These are phyloP conservation scores for Drosophila sproati DNA, from an alignment of 1,140 invertebrate genomes.

Conservation along the genomic window DNA sequence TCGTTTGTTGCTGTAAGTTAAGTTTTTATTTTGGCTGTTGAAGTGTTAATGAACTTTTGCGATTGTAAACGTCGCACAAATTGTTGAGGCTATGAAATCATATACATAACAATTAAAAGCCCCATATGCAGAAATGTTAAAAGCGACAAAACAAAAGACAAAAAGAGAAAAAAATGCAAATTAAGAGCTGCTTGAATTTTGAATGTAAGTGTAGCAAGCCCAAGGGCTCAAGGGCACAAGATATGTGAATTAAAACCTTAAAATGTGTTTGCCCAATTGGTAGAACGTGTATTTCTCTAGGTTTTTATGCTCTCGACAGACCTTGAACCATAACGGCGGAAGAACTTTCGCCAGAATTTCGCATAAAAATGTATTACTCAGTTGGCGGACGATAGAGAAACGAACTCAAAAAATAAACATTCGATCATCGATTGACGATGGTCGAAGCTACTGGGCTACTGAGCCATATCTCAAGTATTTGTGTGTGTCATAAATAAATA, in stretches of 20 bases:
- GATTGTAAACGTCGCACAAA: slow-evolving; percentile 60
- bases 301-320: not conserved
- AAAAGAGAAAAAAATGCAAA: slow-evolving; percentile 11
- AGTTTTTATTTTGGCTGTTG: slow-evolving; percentile 9
- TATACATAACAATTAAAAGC: slow-evolving; percentile 41
- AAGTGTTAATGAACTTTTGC: slow-evolving; percentile 77
- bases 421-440: slow-evolving; percentile 14
- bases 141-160: slow-evolving; percentile 15
- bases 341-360: slow-evolving; percentile 4
- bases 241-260: slow-evolving; percentile 6
- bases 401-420: slow-evolving; percentile 30
- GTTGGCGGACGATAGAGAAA: slow-evolving; percentile 6
- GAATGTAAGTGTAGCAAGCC: slow-evolving; percentile 12
- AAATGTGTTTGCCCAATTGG: slow-evolving; percentile 36
- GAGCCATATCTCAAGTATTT: slow-evolving; percentile 1
- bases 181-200: slow-evolving; percentile 7
- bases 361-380: slow-evolving; percentile 29
- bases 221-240: slow-evolving; percentile 25
- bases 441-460: not conserved
- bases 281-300: slow-evolving; percentile 7
- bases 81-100: slow-evolving; percentile 60
- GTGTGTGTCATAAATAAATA: slow-evolving; percentile 3
- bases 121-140: slow-evolving; percentile 58
- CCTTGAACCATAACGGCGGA: not conserved
- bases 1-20: slow-evolving; percentile 6